phyloP scores from a whole-genome alignment of 2,797 vertebrate genomes.

The Pangasius larnaudii region DNA sequence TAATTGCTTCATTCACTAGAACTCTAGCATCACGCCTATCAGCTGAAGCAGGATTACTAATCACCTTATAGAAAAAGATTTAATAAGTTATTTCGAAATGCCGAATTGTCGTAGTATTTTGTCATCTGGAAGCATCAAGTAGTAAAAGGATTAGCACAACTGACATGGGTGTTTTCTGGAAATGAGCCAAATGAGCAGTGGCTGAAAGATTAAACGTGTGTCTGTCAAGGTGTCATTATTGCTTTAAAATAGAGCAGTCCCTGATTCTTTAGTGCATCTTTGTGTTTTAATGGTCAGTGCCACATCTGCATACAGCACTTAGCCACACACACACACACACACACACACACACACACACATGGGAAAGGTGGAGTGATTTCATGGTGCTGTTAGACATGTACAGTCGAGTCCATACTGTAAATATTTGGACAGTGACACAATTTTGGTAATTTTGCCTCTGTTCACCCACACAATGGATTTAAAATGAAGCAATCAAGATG shows the following conservation, averaged over 20 bases:
- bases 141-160: not conserved
- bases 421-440: too few relatives aligned
- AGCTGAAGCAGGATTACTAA: not conserved
- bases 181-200: constrained; percentile 25
- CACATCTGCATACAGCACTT: not conserved
- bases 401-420: too few relatives aligned
- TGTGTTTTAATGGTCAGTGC: not conserved
- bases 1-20: not conserved
- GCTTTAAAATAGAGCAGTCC: not conserved
- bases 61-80: not conserved
- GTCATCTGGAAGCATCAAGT: not conserved
- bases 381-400: not conserved
- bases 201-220: constrained; percentile 17
- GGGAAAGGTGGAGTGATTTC: not conserved
- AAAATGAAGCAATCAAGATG: too few relatives aligned
- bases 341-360: not conserved
- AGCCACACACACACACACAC: not conserved
- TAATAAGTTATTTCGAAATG: not conserved
- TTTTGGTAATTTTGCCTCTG: too few relatives aligned
- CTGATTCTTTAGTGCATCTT: not conserved
- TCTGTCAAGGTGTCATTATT: not conserved
- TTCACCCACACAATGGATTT: too few relatives aligned
- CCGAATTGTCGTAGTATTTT: not conserved
- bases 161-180: not conserved
- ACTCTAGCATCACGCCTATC: not conserved